Conservation (phyloP, 2,797 vertebrate genomes). For the Spinus pinus region DNA sequence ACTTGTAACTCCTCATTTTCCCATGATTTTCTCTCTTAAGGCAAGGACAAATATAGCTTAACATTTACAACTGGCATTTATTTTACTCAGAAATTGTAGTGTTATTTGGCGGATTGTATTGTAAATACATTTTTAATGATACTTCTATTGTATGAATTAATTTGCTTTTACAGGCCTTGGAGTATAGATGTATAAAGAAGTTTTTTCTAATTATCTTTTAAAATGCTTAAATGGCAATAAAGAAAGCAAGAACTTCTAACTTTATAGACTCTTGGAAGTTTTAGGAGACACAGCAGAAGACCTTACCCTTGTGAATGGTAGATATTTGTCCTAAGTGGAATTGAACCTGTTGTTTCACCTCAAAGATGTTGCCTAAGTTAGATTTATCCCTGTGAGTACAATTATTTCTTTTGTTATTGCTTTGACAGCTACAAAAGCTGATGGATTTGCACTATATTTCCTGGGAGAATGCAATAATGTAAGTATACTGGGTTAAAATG, state of each 20-base stretch:
- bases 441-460: slow-evolving; percentile 99
- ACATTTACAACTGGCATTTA: not conserved
- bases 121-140: not conserved
- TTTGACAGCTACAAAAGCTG: slow-evolving; percentile 95
- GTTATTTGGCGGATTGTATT: not conserved
- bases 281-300: not conserved
- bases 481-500: slow-evolving; percentile 75
- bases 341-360: not conserved
- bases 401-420: slow-evolving; percentile 55
- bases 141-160: not conserved
- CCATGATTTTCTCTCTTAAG: not conserved
- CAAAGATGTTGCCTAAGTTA: not conserved
- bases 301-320: not conserved
- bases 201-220: not conserved
- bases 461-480: slow-evolving; percentile 99
- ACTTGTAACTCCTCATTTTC: not conserved
- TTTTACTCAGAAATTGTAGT: not conserved
- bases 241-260: not conserved
- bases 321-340: not conserved
- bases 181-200: not conserved
- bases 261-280: not conserved
- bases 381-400: not conserved
- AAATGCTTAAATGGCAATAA: not conserved
- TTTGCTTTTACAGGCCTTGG: not conserved
- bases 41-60: not conserved